Conservation (phyloP, 2,888 invertebrate genomes). For the Saturnia pavonia region DNA sequence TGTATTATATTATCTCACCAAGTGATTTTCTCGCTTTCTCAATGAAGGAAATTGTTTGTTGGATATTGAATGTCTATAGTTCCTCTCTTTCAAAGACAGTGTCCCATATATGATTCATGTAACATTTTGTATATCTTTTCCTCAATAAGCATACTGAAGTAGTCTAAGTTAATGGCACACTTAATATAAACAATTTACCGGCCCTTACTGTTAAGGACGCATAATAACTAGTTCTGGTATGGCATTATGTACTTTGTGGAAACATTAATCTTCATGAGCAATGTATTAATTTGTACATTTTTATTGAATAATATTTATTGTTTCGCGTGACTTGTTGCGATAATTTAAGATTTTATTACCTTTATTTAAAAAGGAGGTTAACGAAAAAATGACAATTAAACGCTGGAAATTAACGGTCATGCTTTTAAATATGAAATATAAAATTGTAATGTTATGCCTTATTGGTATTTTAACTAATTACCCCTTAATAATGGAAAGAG, state of each 20-base stretch:
- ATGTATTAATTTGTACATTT: constrained; percentile 7
- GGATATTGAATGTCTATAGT: neutral
- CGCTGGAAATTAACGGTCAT: neutral
- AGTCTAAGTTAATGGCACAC: neutral
- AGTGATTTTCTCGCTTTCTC: neutral
- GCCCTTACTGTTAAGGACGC: neutral
- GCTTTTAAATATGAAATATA: constrained; percentile 3
- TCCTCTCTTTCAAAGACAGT: too few species aligned
- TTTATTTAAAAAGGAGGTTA: neutral
- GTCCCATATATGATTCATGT: neutral
- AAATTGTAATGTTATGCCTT: neutral
- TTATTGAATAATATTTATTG: constrained; percentile 10
- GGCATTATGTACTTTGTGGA: neutral
- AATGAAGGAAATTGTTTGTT: neutral
- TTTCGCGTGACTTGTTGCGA: constrained; percentile 15
- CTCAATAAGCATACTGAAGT: neutral
- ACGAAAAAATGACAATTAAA: constrained; percentile 2
- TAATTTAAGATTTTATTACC: constrained; percentile 12
- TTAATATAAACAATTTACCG: constrained; percentile 5
- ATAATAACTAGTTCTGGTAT: constrained; percentile 3
- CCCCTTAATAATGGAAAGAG: neutral
- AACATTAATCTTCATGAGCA: neutral
- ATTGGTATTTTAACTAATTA: neutral
- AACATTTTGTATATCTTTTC: neutral
- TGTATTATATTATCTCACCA: neutral